Conservation (phyloP, 2,113 vertebrate genomes). For the Leptobrachium leishanense region DNA sequence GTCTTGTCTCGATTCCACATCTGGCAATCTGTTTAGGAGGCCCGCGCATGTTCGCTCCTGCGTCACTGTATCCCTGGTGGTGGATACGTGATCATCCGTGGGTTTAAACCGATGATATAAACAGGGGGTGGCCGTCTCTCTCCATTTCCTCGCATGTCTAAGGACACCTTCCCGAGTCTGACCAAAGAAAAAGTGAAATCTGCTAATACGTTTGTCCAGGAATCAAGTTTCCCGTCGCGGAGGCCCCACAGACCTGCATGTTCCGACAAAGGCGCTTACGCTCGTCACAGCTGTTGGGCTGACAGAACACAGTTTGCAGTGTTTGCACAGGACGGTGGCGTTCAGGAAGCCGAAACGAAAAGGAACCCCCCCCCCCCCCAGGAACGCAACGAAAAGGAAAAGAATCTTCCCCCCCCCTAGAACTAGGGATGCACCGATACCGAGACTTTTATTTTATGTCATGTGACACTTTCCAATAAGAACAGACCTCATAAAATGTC, state of each 20-base stretch:
- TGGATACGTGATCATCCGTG: background rate
- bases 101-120: conserved; percentile 7
- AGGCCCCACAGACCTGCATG: background rate
- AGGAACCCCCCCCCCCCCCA: too few relatives aligned
- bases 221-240: background rate
- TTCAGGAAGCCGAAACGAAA: background rate
- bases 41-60: background rate
- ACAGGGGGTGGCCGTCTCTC: background rate
- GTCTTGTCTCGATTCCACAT: background rate
- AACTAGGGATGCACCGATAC: too few relatives aligned
- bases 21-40: background rate
- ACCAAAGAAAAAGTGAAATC: background rate
- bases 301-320: background rate
- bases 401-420: too few relatives aligned
- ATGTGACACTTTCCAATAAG: too few relatives aligned
- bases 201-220: background rate
- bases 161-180: background rate
- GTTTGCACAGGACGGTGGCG: background rate
- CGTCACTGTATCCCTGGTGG: background rate
- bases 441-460: too few relatives aligned
- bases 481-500: too few relatives aligned
- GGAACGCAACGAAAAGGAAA: too few relatives aligned
- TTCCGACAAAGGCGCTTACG: background rate
- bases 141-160: background rate
- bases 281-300: background rate